Evolutionary conservation across 2,888 invertebrate genomes (phyloP), one percentile per base, ranked within the genome.

Genomic region (Hyposoter didymator): DNA sequence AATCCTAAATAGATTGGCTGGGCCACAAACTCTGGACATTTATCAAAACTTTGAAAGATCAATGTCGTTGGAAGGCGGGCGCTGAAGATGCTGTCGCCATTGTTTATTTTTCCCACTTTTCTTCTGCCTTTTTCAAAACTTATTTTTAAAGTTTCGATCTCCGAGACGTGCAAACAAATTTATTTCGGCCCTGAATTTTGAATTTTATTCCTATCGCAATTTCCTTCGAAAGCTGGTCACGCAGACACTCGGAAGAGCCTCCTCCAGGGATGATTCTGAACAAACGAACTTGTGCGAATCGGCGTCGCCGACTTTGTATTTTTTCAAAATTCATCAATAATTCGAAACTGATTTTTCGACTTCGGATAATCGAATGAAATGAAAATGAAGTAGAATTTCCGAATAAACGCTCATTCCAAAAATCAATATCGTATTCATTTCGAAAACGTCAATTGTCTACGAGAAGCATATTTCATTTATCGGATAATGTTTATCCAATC

Each of bases 1-100:
- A 55, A 52, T 55, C 5, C 32, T 55, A 72, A 49, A 72, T 52
- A 52, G 72, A 55, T 35, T 12, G n/a, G 22, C 47, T 35, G 28
- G 28, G 47, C 6, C 17, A 7, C 5, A 28, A 69, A 45, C 69
- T 28, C 28, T 45, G 22, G 22, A 47, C 45, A 8, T 43, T 45
- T 47, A 69, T 69, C 28, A 28, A 28, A 43, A 69, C 28, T 45
- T 69, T 28, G 17, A 32, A 47, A 47, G 43, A 45, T 67, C 45
- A 64, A 64, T 17, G 69, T 28, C 69, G 8, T 43, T 12, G 14
- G 43, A 43, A 12, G 1, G 19, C 19, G 67, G 43, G 43, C 22
- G 43, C 14, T 19, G 1, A 43, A 39, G 39, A 66, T 19, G 22
- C 12, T 55, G 22, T 28, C 22, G 22, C 55, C 19, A 19, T 66